These are phyloP conservation scores for Notocelia uddmanniana DNA, from an alignment of 2,888 invertebrate genomes.

Conservation along the genomic window DNA sequence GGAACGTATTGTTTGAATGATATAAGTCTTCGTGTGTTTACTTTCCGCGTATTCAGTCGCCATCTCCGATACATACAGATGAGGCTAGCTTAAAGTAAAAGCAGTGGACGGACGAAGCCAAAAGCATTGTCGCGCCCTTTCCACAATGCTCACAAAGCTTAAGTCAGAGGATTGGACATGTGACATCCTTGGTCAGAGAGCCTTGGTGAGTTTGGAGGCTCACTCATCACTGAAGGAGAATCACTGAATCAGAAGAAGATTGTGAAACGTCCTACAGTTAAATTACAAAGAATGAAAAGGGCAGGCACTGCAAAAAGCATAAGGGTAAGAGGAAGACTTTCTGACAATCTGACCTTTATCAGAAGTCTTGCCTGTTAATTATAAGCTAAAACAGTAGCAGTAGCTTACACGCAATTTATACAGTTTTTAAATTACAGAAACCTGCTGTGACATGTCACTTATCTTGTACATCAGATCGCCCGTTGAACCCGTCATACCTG, in stretches of 20 bases:
- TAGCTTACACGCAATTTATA: too few relatives aligned
- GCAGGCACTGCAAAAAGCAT: too few relatives aligned
- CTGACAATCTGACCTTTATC: too few relatives aligned
- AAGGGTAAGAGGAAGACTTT: too few relatives aligned
- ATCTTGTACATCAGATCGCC: slow-evolving; percentile 18
- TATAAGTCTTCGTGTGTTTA: slow-evolving; percentile 2
- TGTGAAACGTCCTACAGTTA: too few relatives aligned
- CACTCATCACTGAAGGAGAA: too few relatives aligned
- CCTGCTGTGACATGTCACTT: slow-evolving; percentile 19
- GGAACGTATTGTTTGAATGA: not conserved
- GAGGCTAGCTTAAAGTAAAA: not conserved
- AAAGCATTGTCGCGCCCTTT: not conserved
- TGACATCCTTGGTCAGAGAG: too few relatives aligned
- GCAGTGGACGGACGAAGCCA: not conserved
- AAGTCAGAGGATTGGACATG: not conserved
- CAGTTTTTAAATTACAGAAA: not conserved
- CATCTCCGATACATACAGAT: not conserved
- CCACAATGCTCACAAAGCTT: not conserved
- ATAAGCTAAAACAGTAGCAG: too few relatives aligned
- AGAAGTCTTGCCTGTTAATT: too few relatives aligned
- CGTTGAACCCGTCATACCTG: slow-evolving; percentile 37
- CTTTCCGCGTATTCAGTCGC: not conserved
- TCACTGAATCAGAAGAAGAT: too few relatives aligned
- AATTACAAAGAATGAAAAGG: too few relatives aligned
- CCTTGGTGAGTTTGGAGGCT: too few relatives aligned